Conservation (phyloP, 2,797 vertebrate species). For the Scomberomorus guttatus region DNA sequence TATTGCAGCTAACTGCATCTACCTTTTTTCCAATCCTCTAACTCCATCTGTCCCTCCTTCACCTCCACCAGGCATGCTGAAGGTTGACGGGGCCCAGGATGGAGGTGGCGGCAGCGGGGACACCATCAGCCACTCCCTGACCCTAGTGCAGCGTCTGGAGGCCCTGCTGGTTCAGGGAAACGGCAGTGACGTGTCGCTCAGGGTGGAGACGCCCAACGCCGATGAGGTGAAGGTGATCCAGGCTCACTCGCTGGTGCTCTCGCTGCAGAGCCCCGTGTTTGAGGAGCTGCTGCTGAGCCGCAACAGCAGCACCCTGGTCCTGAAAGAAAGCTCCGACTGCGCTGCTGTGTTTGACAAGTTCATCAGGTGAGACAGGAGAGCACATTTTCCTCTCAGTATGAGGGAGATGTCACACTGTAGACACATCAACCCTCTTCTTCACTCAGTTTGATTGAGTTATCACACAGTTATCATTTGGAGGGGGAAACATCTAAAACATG, state of each 20-base stretch:
- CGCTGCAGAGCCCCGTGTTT: constrained; percentile 91
- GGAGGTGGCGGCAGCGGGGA: constrained; percentile 66
- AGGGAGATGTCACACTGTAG: background rate
- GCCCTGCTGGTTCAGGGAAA: constrained; percentile 90
- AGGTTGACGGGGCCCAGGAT: constrained; percentile 74
- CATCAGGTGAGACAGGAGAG: constrained; percentile 85
- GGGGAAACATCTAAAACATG: no score
- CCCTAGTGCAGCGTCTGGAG: constrained; percentile 90
- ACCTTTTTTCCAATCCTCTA: background rate
- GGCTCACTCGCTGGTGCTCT: constrained; percentile 91
- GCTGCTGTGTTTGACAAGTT: constrained; percentile 92
- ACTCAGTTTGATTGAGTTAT: background rate
- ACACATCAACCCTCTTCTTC: background rate
- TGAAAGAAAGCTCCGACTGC: constrained; percentile 87
- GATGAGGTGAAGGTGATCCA: constrained; percentile 94
- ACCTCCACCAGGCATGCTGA: constrained; percentile 74
- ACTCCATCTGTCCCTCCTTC: background rate
- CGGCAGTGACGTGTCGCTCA: constrained; percentile 89
- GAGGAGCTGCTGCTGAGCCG: constrained; percentile 87
- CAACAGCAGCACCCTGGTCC: constrained; percentile 83
- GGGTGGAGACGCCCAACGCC: constrained; percentile 87
- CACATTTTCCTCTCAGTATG: background rate
- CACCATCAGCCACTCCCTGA: constrained; percentile 91
- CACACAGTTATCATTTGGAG: no score
- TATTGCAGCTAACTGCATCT: background rate